Evolutionary conservation across 1,140 invertebrate species (phyloP).

Genomic region (Holotrichia oblita): DNA sequence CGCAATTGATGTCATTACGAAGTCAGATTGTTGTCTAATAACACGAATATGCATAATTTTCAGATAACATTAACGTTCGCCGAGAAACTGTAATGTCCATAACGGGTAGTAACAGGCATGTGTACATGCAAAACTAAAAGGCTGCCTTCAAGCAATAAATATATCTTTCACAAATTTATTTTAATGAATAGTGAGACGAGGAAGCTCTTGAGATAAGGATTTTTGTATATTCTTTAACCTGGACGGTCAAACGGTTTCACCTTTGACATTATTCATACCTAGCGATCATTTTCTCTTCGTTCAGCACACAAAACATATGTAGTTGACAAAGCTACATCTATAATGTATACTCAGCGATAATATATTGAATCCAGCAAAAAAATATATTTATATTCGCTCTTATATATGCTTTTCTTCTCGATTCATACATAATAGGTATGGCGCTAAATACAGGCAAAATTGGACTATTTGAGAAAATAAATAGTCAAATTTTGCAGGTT

Average conservation of each 20-base stretch:
- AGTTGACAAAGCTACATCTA: too few relatives aligned
- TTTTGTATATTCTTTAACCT: not conserved
- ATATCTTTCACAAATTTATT: not conserved
- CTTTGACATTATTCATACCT: not conserved
- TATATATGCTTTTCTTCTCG: too few relatives aligned
- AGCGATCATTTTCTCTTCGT: too few relatives aligned
- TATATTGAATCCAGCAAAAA: too few relatives aligned
- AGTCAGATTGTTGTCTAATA: slow-evolving; percentile 36
- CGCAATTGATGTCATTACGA: slow-evolving; percentile 30
- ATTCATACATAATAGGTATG: too few relatives aligned
- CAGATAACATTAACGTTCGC: slow-evolving; percentile 29
- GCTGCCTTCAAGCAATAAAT: not conserved
- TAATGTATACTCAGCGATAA: too few relatives aligned
- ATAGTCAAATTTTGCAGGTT: too few relatives aligned
- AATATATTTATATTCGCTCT: too few relatives aligned
- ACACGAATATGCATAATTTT: slow-evolving; percentile 32
- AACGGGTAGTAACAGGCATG: slow-evolving; percentile 3
- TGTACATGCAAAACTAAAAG: slow-evolving; percentile 13
- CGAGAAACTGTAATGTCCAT: slow-evolving; percentile 16
- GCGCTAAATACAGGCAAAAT: too few relatives aligned
- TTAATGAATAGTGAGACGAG: slow-evolving; percentile 5
- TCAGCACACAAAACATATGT: too few relatives aligned
- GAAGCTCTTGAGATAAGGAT: not conserved
- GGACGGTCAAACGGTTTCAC: not conserved
- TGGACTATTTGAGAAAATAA: too few relatives aligned